Evolutionary conservation across 2,797 vertebrate genomes (phyloP).

Genomic region (Xenopus petersii): DNA sequence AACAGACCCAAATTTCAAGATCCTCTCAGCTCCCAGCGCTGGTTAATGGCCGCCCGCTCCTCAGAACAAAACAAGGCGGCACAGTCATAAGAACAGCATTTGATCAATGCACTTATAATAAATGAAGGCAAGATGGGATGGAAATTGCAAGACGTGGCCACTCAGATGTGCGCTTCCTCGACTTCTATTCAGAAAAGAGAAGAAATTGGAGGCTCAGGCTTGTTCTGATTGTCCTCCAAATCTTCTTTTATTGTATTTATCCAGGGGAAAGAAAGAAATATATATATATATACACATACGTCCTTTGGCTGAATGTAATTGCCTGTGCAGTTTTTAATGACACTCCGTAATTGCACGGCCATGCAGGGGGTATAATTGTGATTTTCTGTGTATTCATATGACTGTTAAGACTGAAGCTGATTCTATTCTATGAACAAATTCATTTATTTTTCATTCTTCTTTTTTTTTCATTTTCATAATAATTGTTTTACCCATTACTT

Average conservation of each 20-base stretch:
- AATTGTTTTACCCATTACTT: no score
- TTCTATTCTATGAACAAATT: neutral
- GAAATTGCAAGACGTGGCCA: conserved; percentile 63
- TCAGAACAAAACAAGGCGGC: conserved; percentile 49
- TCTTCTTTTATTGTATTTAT: conserved; percentile 47
- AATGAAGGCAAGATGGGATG: conserved; percentile 64
- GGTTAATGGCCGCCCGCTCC: conserved; percentile 58
- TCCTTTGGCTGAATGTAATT: conserved; percentile 60
- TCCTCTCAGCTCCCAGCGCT: conserved; percentile 25
- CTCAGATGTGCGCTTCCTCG: conserved; percentile 60
- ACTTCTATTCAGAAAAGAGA: conserved; percentile 40
- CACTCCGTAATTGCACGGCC: conserved; percentile 29
- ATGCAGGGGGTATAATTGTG: conserved; percentile 42
- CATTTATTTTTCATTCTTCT: conserved; percentile 9
- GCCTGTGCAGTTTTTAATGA: conserved; percentile 58
- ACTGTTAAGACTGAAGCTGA: conserved; percentile 10
- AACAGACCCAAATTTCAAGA: neutral
- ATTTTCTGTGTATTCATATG: conserved; percentile 20
- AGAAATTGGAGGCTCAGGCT: conserved; percentile 40
- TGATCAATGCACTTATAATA: conserved; percentile 54
- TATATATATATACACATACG: conserved; percentile 9
- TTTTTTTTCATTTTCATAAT: neutral
- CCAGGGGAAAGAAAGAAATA: conserved; percentile 45
- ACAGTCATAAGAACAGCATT: conserved; percentile 57
- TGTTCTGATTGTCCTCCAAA: conserved; percentile 59